These are phyloP conservation scores for Myopa testacea DNA, from an alignment of 2,888 invertebrate genomes.

Conservation along the genomic window DNA sequence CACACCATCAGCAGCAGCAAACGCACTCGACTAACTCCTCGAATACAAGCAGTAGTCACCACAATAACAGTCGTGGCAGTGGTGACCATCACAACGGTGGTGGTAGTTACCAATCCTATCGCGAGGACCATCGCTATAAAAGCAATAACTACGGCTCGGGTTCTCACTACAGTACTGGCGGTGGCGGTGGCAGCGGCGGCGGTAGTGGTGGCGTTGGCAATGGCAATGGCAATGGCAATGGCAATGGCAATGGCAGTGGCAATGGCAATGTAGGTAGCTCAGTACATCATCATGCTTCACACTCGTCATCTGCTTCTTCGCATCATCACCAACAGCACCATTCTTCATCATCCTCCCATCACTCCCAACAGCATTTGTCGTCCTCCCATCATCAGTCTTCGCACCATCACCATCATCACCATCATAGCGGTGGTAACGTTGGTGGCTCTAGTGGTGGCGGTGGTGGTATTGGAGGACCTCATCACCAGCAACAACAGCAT, in stretches of 20 bases:
- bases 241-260: conserved; percentile 40
- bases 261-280: conserved; percentile 38
- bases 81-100: conserved; percentile 51
- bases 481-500: conserved; percentile 61
- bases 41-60: conserved; percentile 45
- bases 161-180: conserved; percentile 56
- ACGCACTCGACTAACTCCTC: conserved; percentile 37
- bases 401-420: conserved; percentile 55
- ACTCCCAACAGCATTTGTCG: conserved; percentile 49
- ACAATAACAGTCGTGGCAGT: conserved; percentile 48
- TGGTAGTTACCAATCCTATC: conserved; percentile 57
- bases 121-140: conserved; percentile 61
- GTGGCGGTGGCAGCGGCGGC: conserved; percentile 36
- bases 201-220: conserved; percentile 35
- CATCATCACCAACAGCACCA: conserved; percentile 52
- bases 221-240: conserved; percentile 32
- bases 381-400: conserved; percentile 52
- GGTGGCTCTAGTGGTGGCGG: conserved; percentile 46
- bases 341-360: conserved; percentile 50
- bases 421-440: conserved; percentile 49
- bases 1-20: conserved; percentile 51
- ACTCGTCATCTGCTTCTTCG: conserved; percentile 47
- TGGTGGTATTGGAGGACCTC: conserved; percentile 49
- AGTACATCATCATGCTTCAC: conserved; percentile 57
- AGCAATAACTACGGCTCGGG: conserved; percentile 63